Evolutionary conservation across 2,797 vertebrate genomes (phyloP).

Genomic region (Tolypeutes matacus): DNA sequence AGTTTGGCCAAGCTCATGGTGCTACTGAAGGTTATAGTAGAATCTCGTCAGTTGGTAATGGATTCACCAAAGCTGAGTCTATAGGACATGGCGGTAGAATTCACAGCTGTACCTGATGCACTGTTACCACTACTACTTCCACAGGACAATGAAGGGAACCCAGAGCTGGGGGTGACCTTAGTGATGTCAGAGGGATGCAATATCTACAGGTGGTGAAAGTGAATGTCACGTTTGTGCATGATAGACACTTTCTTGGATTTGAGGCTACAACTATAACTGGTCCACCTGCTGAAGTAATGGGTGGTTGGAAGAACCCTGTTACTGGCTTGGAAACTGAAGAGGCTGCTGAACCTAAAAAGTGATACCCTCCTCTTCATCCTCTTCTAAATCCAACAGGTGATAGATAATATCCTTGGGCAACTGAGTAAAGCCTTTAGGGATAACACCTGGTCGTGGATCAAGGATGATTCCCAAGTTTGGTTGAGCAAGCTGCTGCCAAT

Average conservation of each 20-base stretch:
- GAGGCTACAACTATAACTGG: constrained; percentile 89
- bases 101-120: constrained; percentile 90
- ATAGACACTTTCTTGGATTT: constrained; percentile 96
- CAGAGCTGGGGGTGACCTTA: constrained; percentile 93
- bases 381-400: constrained; percentile 95
- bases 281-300: constrained; percentile 82
- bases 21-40: constrained; percentile 86
- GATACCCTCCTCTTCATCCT: constrained; percentile 96
- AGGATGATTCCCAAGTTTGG: constrained; percentile 98
- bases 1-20: constrained; percentile 93
- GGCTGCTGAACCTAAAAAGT: constrained; percentile 93
- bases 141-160: constrained; percentile 85
- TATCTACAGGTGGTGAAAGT: constrained; percentile 98
- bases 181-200: constrained; percentile 97
- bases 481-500: constrained; percentile 98
- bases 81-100: constrained; percentile 92
- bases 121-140: constrained; percentile 85
- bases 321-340: constrained; percentile 82
- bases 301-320: constrained; percentile 88
- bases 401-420: constrained; percentile 91
- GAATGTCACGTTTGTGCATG: constrained; percentile 96
- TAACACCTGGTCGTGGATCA: constrained; percentile 96
- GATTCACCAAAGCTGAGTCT: constrained; percentile 93
- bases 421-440: constrained; percentile 96
- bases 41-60: constrained; percentile 90